Evolutionary conservation across 2,797 vertebrate genomes (phyloP), one percentile per base, ranked within the genome.

Genomic region (Sebastes ruberrimus): DNA sequence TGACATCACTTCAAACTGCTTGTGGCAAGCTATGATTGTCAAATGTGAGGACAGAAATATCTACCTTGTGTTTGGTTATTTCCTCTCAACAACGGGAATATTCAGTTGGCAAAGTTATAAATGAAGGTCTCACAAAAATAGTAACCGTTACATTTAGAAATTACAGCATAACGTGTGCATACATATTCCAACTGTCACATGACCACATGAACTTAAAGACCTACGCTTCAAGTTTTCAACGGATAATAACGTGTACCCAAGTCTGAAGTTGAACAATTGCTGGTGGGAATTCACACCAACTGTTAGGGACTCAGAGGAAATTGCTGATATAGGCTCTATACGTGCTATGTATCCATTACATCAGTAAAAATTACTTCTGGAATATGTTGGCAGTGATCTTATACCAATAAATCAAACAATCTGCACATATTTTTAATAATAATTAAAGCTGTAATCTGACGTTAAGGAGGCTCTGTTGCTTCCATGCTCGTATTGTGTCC

Each of bases 311-410:
- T 52, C 18, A 46, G 23, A 61, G n/a, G 20, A 78, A 69, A 59
- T 20, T 49, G 62, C 70, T 55, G 20, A 76, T 30, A 68, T 22
- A 53, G 38, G 30, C 32, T 67, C 27, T 65, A 13, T 25, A 84
- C 53, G 23, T 59, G 77, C 83, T 70, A 16, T 38, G 42, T 62
- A 66, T 64, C 70, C 7, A 72, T 85, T 52, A 80, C 69, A 81
- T 74, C 69, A 22, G 65, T 62, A 81, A 32, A 81, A 70, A 67
- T 46, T 67, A 27, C 67, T 65, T 86, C 56, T 87, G 76, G 68
- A 85, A 82, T 85, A 82, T 65, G 57, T 86, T 94, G 95, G 95
- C 95, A 96, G 95, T 95, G 93, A 94, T 95, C 82, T 84, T 46
- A 9, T 80, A 90, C 66, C 82, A 81, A 83, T 78, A 87, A 85